Conservation (phyloP, 2,888 invertebrate species). For the Spialia ferax region DNA sequence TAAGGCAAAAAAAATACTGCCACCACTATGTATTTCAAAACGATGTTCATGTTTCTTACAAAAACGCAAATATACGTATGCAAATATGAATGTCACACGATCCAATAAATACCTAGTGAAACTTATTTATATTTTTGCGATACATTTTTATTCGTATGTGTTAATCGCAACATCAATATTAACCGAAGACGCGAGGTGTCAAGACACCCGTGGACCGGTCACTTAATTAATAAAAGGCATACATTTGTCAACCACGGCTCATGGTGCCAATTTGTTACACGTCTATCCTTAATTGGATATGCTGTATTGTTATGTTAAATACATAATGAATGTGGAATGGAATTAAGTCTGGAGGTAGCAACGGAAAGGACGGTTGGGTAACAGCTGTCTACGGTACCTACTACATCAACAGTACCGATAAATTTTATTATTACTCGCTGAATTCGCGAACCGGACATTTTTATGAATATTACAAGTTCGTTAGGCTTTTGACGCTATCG, state of each 20-base stretch:
- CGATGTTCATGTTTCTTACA: too few species aligned
- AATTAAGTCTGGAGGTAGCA: slow-evolving; percentile 16
- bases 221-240: slow-evolving; percentile 13
- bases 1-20: too few species aligned
- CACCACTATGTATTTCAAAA: too few species aligned
- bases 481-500: slow-evolving; percentile 2
- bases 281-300: slow-evolving; percentile 36
- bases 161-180: slow-evolving; percentile 4
- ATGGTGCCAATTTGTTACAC: slow-evolving; percentile 29
- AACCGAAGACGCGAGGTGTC: neutral
- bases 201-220: slow-evolving; percentile 1
- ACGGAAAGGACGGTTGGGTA: slow-evolving; percentile 23
- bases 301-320: slow-evolving; percentile 33
- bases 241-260: slow-evolving; percentile 19
- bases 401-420: slow-evolving; percentile 31
- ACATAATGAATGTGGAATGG: slow-evolving; percentile 8
- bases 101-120: neutral
- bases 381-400: slow-evolving; percentile 29
- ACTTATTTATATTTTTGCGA: neutral
- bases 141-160: neutral
- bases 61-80: slow-evolving; percentile 3
- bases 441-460: slow-evolving; percentile 18
- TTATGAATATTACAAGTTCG: slow-evolving; percentile 9
- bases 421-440: slow-evolving; percentile 11
- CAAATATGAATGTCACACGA: slow-evolving; percentile 2